Percentiles rank a stretch among this genome's conserved stretches.
Conservation (phyloP, 2,797 vertebrate species). For the Microtus obscurus region DNA sequence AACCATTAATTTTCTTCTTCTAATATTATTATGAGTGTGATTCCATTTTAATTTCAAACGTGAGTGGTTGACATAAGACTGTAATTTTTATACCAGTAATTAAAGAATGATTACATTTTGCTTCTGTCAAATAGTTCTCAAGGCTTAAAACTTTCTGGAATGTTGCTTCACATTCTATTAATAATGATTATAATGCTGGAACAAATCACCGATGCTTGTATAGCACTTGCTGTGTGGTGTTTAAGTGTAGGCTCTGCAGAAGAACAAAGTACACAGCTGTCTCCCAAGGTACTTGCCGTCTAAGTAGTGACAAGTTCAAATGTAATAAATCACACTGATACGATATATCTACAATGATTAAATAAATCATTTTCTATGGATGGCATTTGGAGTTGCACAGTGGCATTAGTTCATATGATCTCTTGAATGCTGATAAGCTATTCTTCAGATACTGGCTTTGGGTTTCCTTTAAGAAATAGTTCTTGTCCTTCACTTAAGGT, state of each 20-base stretch:
- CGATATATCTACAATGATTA: not conserved
- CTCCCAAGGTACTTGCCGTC: not conserved
- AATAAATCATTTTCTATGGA: not conserved
- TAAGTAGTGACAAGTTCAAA: not conserved
- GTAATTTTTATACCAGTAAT: slow-evolving; percentile 71
- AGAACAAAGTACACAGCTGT: not conserved
- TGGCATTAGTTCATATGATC: not conserved
- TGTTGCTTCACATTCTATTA: slow-evolving; percentile 53
- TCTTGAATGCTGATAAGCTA: not conserved
- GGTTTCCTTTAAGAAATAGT: not conserved
- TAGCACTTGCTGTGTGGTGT: not conserved
- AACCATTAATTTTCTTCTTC: slow-evolving; percentile 76
- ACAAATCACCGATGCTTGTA: not conserved
- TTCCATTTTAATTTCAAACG: slow-evolving; percentile 72
- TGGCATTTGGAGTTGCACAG: not conserved
- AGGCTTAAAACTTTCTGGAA: slow-evolving; percentile 65
- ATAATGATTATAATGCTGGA: slow-evolving; percentile 31
- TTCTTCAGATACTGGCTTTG: not conserved
- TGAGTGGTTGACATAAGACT: slow-evolving; percentile 62
- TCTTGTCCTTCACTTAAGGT: not conserved
- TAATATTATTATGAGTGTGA: slow-evolving; percentile 67
- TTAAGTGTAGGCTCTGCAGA: not conserved
- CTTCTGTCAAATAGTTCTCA: slow-evolving; percentile 74
- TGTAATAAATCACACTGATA: not conserved
- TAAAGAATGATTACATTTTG: slow-evolving; percentile 77